Evolutionary conservation across 2,113 vertebrate species (phyloP), one percentile per base, ranked within the genome.

Genomic region (Amazona guildingii): DNA sequence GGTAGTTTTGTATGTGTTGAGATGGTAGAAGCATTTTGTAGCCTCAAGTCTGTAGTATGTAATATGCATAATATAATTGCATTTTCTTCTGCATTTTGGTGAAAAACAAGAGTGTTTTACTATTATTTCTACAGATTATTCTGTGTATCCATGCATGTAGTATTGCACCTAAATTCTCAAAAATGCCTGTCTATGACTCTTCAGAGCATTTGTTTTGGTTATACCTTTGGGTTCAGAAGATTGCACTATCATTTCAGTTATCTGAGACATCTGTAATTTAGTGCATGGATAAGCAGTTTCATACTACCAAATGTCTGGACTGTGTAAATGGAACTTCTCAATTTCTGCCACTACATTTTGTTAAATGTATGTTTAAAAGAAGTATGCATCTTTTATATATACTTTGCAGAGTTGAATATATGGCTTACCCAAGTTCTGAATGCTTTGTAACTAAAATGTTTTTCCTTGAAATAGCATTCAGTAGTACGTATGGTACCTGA

Each of bases 281-380:
- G 88, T 98, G 98, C 98, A 98, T 98, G 98, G 95, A 96, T 95
- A 96, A 96, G 84, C 87, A 91, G 96, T 98, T 98, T 97, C 94
- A 95, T 91, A 81, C 88, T 92, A 97, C 89, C 90, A 86, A 97
- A 97, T 80, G 95, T 96, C 95, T 95, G 84, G 93, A 95, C 80
- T 94, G 90, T 97, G 94, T 95, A 98, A 96, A 97, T 73, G 84
- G 92, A 96, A 96, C 61, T 97, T 98, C 97, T 93, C 43, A 37
- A 94, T 95, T 97, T 97, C 93, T 94, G 93, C 89, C 89, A 90
- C 83, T 59, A 91, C 78, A 66, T 92, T 96, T 97, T 98, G 96
- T 97, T 96, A 96, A 96, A 94, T 90, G 84, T 92, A 88, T 3
- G 29, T 97, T 97, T 97, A 91, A 97, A 95, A 93, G 76, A 95